These are phyloP conservation scores for Aphis craccivora DNA, from an alignment of 1,140 invertebrate genomes.

Conservation along the genomic window DNA sequence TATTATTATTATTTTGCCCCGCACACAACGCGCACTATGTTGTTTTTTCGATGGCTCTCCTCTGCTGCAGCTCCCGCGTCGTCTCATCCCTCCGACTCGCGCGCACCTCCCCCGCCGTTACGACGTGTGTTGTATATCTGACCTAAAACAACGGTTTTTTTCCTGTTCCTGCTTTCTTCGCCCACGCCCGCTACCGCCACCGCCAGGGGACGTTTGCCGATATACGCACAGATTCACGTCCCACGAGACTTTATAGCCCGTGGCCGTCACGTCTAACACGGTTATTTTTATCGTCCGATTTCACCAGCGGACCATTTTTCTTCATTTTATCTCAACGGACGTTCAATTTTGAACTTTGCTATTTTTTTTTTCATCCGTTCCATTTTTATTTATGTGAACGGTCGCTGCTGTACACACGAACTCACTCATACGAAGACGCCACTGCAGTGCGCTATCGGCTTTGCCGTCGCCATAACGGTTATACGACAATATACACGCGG, in stretches of 20 bases:
- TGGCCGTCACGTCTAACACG: constrained; percentile 57
- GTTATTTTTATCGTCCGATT: constrained; percentile 58
- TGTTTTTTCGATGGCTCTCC: constrained; percentile 13
- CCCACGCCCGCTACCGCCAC: neutral
- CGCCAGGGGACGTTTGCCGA: constrained; percentile 56
- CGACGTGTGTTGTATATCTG: constrained; percentile 55
- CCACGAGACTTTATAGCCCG: constrained; percentile 57
- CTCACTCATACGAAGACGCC: neutral
- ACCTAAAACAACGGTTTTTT: constrained; percentile 56
- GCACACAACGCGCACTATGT: neutral
- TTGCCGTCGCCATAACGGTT: neutral
- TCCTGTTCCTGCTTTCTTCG: neutral
- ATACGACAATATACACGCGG: neutral
- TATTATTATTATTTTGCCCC: constrained; percentile 27
- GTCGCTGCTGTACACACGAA: neutral
- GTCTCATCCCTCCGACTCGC: neutral
- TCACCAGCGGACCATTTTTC: constrained; percentile 58
- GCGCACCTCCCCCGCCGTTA: neutral
- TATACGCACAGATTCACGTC: constrained; percentile 51
- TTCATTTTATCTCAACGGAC: constrained; percentile 58
- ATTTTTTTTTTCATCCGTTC: constrained; percentile 31
- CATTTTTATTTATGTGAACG: constrained; percentile 56
- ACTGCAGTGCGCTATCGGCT: neutral
- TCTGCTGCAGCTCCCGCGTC: neutral
- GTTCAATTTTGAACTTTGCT: constrained; percentile 57